phyloP scores from a whole-genome alignment of 2,888 invertebrate genomes.

The Xylota sylvarum region DNA sequence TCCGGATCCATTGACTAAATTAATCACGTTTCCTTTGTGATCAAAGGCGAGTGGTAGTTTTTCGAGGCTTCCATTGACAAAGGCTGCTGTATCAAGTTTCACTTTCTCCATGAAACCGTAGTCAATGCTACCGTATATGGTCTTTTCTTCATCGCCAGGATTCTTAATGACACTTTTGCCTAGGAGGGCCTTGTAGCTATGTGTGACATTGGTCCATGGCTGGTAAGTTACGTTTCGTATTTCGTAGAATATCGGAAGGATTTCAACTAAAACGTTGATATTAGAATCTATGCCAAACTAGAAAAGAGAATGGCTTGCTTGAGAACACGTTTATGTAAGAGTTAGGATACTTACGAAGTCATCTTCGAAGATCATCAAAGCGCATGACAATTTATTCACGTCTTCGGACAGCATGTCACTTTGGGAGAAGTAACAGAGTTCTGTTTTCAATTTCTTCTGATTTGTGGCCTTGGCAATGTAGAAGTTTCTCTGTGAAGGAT shows the following conservation, averaged over 20 bases:
- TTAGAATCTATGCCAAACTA: constrained; percentile 81
- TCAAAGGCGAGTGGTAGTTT: constrained; percentile 81
- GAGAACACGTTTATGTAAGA: neutral
- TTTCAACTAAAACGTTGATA: constrained; percentile 82
- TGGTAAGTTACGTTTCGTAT: constrained; percentile 81
- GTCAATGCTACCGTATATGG: constrained; percentile 81
- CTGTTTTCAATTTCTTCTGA: constrained; percentile 80
- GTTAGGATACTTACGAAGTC: constrained; percentile 81
- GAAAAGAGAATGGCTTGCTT: constrained; percentile 27
- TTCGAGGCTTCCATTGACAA: constrained; percentile 77
- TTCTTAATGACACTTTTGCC: constrained; percentile 80
- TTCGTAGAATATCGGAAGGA: constrained; percentile 82
- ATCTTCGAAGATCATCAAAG: constrained; percentile 83
- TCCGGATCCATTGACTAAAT: constrained; percentile 80
- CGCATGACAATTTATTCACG: constrained; percentile 80
- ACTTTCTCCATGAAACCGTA: constrained; percentile 82
- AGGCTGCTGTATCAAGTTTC: constrained; percentile 79
- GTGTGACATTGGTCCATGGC: constrained; percentile 81
- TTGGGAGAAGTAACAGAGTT: constrained; percentile 82
- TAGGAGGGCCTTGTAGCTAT: constrained; percentile 81
- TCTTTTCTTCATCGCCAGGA: constrained; percentile 80
- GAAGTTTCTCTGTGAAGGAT: constrained; percentile 78
- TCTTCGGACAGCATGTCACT: constrained; percentile 80
- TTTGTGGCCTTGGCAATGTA: constrained; percentile 83
- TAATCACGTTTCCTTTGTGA: constrained; percentile 80